Base-by-base conservation (phyloP, 2,888 invertebrate species). In the Thymelicus sylvestris region DNA sequence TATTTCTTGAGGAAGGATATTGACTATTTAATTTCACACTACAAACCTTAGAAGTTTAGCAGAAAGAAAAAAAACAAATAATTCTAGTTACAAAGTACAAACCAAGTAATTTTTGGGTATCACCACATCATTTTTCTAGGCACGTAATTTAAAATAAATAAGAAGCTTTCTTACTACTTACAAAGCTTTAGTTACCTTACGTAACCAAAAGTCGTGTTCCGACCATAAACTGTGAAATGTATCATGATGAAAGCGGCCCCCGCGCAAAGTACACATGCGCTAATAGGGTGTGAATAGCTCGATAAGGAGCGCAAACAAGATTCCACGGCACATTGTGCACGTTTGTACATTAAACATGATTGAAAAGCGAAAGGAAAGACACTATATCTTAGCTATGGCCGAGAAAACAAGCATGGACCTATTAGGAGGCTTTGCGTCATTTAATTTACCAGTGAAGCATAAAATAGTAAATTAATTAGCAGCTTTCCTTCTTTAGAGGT, bases 211-310 rank as follows among this genome's bases (percentile, higher is more conserved):
- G 31, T 60, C 67, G 50, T 67, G 67, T 44, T n/a, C 19, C 38
- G 39, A 15, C n/a, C 48, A 60, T 60, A 60, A 60, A 60, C 48
- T 39, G 48, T 57, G 19, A 48, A 59, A 59, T 31, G 47, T 66
- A 66, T 66, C 47, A 38, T 38, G 67, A 67, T 60, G 48, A 67
- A 52, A 48, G 74, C 74, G 76, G 78, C 73, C 78, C 76, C 77
- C 76, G 70, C 61, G 69, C 19, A 44, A 67, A 80, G 82, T 79
- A 81, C 84, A 86, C 80, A 78, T 74, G 67, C 74, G 72, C 77
- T 86, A 84, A 86, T 82, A 79, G 80, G 77, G 77, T 80, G 83
- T 77, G 84, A 86, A 87, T 81, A 81, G 79, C 66, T 74, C 78
- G 82, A 84, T 83, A 84, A 82, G 77, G 72, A 79, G 77, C 72